These are phyloP conservation scores for Chlorodrepanis virens DNA, from an alignment of 2,113 vertebrate genomes.

Conservation along the genomic window DNA sequence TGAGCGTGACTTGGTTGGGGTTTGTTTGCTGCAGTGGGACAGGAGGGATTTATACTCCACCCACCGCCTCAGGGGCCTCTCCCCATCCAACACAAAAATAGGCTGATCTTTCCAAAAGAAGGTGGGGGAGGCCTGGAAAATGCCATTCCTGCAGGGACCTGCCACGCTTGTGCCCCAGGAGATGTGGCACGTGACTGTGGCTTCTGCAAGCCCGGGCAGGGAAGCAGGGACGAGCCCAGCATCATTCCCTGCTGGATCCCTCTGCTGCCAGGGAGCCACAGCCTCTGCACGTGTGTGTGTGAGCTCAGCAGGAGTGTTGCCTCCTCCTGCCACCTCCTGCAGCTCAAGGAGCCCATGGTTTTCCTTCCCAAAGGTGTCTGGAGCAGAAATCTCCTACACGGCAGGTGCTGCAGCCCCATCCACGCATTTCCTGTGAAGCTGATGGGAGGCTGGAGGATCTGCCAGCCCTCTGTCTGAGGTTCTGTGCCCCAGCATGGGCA, in stretches of 20 bases:
- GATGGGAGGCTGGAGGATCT: accelerated
- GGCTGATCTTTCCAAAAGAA: constrained; percentile 13
- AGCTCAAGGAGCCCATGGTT: background rate
- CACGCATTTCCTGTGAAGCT: accelerated
- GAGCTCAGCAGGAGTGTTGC: background rate
- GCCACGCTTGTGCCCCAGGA: background rate
- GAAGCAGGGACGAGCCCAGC: background rate
- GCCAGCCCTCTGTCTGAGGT: accelerated
- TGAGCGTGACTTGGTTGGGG: constrained; percentile 18
- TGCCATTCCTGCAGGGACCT: background rate
- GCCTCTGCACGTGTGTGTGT: accelerated
- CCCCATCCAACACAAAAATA: background rate
- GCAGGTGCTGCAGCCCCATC: background rate
- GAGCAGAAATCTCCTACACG: background rate
- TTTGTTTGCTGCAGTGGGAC: constrained; percentile 30
- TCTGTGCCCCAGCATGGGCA: background rate
- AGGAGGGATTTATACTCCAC: constrained; percentile 33
- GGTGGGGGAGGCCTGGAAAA: background rate
- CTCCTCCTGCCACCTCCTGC: background rate
- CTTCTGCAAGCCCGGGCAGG: background rate
- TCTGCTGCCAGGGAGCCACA: background rate
- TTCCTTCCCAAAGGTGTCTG: background rate
- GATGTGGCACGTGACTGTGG: background rate
- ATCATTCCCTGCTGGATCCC: accelerated
- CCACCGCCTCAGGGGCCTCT: background rate